Evolutionary conservation across 2,113 vertebrate genomes (phyloP), one percentile per base, ranked within the genome.

Genomic region (Aramus guarauna): DNA sequence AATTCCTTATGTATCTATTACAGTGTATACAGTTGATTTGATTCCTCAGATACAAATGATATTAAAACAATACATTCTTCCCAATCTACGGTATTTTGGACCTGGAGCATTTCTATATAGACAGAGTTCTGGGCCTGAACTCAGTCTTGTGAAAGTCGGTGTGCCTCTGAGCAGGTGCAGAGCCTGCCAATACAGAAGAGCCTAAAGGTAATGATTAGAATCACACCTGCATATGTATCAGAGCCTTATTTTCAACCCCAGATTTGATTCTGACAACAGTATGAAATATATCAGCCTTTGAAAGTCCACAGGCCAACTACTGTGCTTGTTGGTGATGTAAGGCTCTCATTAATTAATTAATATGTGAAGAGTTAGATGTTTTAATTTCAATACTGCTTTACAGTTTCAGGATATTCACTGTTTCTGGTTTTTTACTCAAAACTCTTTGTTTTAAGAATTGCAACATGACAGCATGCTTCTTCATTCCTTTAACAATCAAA

Each of bases 401-500:
- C 48, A 89, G 18, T 91, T 60, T 71, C 78, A 80, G 80, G 76
- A 85, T 85, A 95, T 91, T 89, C 30, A 74, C 4, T 83, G 29
- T 85, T 88, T 94, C 18, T 88, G 69, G 69, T 74, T 58, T 95
- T 75, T 67, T 64, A 92, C 58, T 22, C 20, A 37, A 88, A 91
- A 63, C 32, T 67, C 14, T 43, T 93, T 52, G 32, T 36, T 56
- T 92, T 77, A 78, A 88, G 80, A 89, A 55, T 16, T 56, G 32
- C 62, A 79, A 71, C 22, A 78, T 76, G 85, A 96, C 59, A 96
- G 47, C 11, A 34, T 50, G 78, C 15, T 11, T 15, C 41, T 91
- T 96, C 52, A 76, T 94, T 73, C 43, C 15, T 19, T 71, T 83
- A 96, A 91, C 47, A 94, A 94, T 91, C 22, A 96, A 97, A 93